A percentile compares a stretch with the other conserved stretches of the same genome.
Evolutionary conservation across 2,113 vertebrate genomes (phyloP).

Genomic region (Brachypodius melanocephalos): DNA sequence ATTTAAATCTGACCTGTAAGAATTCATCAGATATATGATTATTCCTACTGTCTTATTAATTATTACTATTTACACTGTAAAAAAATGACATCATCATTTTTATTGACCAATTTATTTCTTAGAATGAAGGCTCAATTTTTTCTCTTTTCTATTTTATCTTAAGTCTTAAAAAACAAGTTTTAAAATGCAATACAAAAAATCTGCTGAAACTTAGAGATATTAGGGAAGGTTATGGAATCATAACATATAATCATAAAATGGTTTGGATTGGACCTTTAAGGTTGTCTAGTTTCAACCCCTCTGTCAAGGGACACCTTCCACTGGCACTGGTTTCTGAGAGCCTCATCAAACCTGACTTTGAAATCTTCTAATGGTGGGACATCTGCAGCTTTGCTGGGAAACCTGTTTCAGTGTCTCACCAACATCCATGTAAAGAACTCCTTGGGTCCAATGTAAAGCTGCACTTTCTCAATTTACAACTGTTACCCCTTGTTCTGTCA

Average conservation of each 20-base stretch:
- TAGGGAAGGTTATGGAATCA: not conserved
- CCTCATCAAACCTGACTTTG: not conserved
- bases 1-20: not conserved
- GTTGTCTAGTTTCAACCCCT: accelerated
- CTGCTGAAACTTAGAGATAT: not conserved
- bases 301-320: not conserved
- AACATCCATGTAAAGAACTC: not conserved
- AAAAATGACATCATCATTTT: not conserved
- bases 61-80: not conserved
- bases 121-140: not conserved
- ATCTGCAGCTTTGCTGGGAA: not conserved
- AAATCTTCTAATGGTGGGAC: not conserved
- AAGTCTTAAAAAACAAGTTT: not conserved
- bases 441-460: not conserved
- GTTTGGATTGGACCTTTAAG: not conserved
- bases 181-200: not conserved
- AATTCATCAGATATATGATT: not conserved
- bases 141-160: not conserved
- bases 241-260: not conserved
- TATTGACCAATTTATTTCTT: not conserved
- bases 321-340: not conserved
- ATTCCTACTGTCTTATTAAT: not conserved
- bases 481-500: not conserved
- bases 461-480: not conserved
- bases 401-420: not conserved